Evolutionary conservation across 2,113 vertebrate genomes (phyloP).

Genomic region (Meleagris gallopavo): DNA sequence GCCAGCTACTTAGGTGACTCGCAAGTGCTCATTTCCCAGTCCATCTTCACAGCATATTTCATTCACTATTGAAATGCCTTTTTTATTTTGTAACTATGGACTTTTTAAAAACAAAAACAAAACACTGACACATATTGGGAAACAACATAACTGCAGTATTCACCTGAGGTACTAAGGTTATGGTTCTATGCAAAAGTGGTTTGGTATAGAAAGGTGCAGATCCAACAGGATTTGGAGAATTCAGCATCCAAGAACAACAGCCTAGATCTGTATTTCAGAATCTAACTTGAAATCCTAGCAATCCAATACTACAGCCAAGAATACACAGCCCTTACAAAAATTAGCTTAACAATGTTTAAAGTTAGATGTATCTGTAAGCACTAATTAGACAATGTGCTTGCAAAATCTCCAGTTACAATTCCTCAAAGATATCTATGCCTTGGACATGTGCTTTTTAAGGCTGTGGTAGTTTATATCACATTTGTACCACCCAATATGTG

Average conservation of each 20-base stretch:
- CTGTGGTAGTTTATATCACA: neutral
- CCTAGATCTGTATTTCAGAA: neutral
- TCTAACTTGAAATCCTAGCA: neutral
- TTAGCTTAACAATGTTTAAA: neutral
- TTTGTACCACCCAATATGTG: neutral
- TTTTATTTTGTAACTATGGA: neutral
- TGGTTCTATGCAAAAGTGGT: neutral
- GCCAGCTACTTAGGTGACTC: neutral
- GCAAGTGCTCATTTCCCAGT: neutral
- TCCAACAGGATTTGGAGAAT: neutral
- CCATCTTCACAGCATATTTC: neutral
- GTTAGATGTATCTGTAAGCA: neutral
- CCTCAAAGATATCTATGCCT: neutral
- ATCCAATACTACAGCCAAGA: neutral
- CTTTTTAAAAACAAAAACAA: too few species aligned
- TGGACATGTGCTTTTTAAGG: neutral
- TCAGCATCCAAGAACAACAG: neutral
- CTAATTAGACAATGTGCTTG: neutral
- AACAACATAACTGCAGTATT: neutral
- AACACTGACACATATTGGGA: neutral
- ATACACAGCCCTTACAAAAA: neutral
- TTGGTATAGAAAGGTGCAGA: neutral
- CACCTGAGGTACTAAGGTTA: fast-evolving
- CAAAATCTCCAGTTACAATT: neutral
- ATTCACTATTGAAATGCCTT: neutral